Percentiles rank a stretch among this genome's conserved stretches.
Evolutionary conservation across 1,140 invertebrate genomes (phyloP).

Genomic region (Dreissena rostriformis): DNA sequence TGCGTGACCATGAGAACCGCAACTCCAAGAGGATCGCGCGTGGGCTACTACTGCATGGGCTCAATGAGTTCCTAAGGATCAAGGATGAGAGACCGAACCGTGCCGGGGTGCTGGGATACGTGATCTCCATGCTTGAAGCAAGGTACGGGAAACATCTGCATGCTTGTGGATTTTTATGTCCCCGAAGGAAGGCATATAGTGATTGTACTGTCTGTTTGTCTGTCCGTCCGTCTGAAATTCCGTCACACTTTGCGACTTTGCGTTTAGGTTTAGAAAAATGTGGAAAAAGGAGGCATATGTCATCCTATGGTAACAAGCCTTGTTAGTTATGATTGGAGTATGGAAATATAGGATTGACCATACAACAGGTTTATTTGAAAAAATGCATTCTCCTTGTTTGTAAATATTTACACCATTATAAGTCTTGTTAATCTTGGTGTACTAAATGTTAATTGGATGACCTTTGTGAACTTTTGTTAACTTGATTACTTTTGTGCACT

Average conservation of each 20-base stretch:
- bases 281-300: no score
- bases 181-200: no score
- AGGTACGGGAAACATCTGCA: slow-evolving; percentile 63
- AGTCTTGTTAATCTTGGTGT: not conserved
- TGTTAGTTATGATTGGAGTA: no score
- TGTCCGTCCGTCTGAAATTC: no score
- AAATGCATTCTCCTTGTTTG: not conserved
- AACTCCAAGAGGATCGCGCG: slow-evolving; percentile 65
- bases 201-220: no score
- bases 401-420: not conserved
- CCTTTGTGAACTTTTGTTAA: not conserved
- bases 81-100: slow-evolving; percentile 73
- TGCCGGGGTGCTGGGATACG: slow-evolving; percentile 65
- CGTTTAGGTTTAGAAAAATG: no score
- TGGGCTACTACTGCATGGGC: slow-evolving; percentile 67
- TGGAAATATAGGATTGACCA: no score
- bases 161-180: no score
- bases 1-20: slow-evolving; percentile 69
- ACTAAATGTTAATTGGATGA: not conserved
- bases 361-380: not conserved
- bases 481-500: no score
- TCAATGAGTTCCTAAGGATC: slow-evolving; percentile 74
- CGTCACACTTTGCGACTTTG: no score
- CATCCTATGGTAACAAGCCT: no score
- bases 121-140: slow-evolving; percentile 75